Base-by-base conservation (phyloP, 2,797 vertebrate species). In the Perdix hodgsoniae region DNA sequence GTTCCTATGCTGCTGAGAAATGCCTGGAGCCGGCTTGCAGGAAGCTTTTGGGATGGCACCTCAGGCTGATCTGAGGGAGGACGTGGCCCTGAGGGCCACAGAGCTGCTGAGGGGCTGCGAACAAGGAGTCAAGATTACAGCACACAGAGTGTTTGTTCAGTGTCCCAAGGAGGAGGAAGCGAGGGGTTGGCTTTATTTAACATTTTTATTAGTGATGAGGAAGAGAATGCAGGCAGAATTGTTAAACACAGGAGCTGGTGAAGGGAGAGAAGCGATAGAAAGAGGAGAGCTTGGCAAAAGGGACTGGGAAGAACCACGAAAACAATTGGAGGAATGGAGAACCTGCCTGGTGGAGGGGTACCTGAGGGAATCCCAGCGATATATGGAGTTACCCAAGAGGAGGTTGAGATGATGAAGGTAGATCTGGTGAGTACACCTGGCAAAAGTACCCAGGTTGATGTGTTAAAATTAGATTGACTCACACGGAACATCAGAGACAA, bases 111-210 rank as follows among this genome's bases (percentile, higher is more conserved):
- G 59, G 56, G 57, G 24, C 42, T 23, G 59, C 23, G 54, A 69
- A 78, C 0, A 0, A 73, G 63, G 37, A 84, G 26, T 23, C 0
- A 3, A 4, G 8, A 60, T 60, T 50, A 76, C 52, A 76, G 45
- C 14, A 39, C 44, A n/a, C 2, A 5, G 23, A 71, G 4, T 16
- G 24, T 61, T 59, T 16, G 22, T n/a, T 35, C 27, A 13, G 23
- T 8, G 17, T 8, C 2, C 1, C 2, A 1, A 9, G 12, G 31
- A 81, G 59, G 14, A 74, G 29, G 14, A 9, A 49, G 27, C 0
- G 0, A 0, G 10, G 49, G 27, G 6, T 56, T n/a, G 64, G 45
- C n/a, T 76, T 56, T 44, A 56, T 60, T 70, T 35, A 61, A 49
- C 27, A 17, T 56, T 80, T 83, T 79, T 66, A 45, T 61, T 63